Percentiles rank a stretch among this genome's conserved stretches.
phyloP scores from a whole-genome alignment of 2,888 invertebrate genomes.

The Esperia sulphurella region DNA sequence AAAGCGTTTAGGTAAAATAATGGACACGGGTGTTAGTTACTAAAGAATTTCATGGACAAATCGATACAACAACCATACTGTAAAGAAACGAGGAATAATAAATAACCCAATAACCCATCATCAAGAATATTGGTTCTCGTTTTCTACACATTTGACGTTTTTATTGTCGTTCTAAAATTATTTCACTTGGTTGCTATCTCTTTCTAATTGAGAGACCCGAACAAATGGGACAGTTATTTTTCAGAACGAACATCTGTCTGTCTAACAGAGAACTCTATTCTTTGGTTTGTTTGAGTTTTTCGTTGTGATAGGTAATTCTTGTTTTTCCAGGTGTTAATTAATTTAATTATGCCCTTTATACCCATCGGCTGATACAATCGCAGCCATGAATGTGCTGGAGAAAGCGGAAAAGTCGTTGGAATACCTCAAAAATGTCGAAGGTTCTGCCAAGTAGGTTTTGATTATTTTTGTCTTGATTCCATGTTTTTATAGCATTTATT shows the following conservation, averaged over 20 bases:
- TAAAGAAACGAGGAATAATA: no score
- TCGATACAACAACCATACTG: no score
- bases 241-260: conserved; percentile 5
- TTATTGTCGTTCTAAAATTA: neutral
- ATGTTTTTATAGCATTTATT: neutral
- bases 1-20: no score
- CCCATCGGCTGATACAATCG: conserved; percentile 26
- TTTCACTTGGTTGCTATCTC: neutral
- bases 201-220: no score
- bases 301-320: conserved; percentile 29
- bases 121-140: no score
- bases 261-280: conserved; percentile 31
- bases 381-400: conserved; percentile 67
- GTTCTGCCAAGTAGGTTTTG: conserved; percentile 53
- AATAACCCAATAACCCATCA: no score
- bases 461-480: conserved; percentile 10
- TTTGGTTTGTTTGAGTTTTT: conserved; percentile 45
- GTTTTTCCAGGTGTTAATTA: conserved; percentile 16
- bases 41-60: no score
- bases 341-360: conserved; percentile 29
- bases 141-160: neutral
- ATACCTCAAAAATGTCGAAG: conserved; percentile 60
- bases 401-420: conserved; percentile 73
- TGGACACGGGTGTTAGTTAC: no score
- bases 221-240: no score